Evolutionary conservation across 2,113 vertebrate species (phyloP).

Genomic region (Microcebus griseorufus): DNA sequence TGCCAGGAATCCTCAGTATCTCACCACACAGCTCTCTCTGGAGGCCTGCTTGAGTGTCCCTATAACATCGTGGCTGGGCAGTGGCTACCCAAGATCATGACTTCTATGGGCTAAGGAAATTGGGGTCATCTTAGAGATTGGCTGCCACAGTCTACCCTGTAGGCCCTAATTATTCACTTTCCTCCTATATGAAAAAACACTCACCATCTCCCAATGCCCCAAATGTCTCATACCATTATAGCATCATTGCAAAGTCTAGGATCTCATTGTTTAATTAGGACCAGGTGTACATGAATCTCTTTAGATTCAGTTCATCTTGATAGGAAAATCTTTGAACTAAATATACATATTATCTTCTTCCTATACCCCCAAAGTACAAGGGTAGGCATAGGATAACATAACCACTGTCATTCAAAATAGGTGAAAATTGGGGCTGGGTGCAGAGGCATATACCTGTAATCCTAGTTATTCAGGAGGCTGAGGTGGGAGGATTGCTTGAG

Average conservation of each 20-base stretch:
- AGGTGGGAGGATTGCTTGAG: no score
- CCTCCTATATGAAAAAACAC: background rate
- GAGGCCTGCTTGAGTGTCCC: background rate
- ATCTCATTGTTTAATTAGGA: background rate
- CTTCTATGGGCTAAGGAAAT: background rate
- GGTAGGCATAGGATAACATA: background rate
- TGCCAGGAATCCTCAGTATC: background rate
- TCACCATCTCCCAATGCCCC: background rate
- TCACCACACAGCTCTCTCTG: background rate
- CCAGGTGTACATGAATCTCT: background rate
- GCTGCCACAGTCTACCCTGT: background rate
- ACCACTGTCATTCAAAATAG: background rate
- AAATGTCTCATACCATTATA: background rate
- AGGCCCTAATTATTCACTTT: background rate
- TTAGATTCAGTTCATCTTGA: background rate
- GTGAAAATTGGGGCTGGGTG: background rate
- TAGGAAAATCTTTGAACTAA: background rate
- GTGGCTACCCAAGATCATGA: background rate
- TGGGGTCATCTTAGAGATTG: background rate
- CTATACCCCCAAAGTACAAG: background rate
- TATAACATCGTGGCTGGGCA: background rate
- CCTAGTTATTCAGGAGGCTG: no score
- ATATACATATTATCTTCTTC: background rate
- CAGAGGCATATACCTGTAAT: no score
- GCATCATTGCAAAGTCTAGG: background rate